Evolutionary conservation across 2,888 invertebrate genomes (phyloP), one percentile per base, ranked within the genome.

Genomic region (Tenthredo amoena): DNA sequence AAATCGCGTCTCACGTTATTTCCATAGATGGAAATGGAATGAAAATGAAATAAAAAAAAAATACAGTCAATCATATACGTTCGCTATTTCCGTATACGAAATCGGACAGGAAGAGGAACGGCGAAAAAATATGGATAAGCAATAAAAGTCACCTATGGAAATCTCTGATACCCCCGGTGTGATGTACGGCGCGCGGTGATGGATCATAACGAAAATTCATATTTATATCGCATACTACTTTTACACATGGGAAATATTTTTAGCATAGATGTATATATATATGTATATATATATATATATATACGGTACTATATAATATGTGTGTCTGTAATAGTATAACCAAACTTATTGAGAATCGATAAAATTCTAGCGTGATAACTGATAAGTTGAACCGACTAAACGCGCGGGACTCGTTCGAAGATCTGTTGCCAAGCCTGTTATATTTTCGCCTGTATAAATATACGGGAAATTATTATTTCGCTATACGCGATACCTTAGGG

Each of bases 131-230:
- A 83, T 83, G 71, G 68, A 65, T 18, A 68, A 50, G 83, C 34
- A 65, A 83, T 83, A 71, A 83, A 83, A 83, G 68, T 83, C 34
- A 83, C 47, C 47, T 9, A 83, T 68, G 81, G 12, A 62, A 81
- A 81, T 81, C 62, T 40, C 62, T 65, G 81, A 81, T 81, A 65
- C 4, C 6, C 26, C n/a, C n/a, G 77, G 1, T 15, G 72, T 77
- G 43, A 77, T 50, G 50, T 77, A 77, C 77, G 47, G 50, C 47
- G 15, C 47, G 4, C 47, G 43, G 15, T 62, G 68, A 71, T 83
- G 26, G 62, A 68, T 83, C 68, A 47, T 68, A 31, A 50, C 31
- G 68, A 40, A 62, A 81, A 58, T 81, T 62, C 40, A 40, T 81
- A 62, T 37, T n/a, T 62, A 62, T 58, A 58, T 81, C 62, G 34